Evolutionary conservation across 2,113 vertebrate species (phyloP).

Genomic region (Microtus pennsylvanicus): DNA sequence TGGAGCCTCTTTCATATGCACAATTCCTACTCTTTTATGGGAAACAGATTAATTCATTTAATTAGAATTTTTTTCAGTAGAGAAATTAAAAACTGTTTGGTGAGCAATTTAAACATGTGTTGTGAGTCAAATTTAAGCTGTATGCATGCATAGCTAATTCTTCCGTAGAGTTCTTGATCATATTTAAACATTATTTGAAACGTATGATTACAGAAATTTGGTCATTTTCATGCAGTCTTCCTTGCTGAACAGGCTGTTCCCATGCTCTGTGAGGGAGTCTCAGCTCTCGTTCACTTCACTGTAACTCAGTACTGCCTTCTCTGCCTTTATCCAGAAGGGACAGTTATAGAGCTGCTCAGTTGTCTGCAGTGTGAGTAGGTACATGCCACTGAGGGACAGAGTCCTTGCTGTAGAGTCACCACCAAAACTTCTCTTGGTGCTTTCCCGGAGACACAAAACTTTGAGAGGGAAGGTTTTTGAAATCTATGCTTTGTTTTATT

Average conservation of each 20-base stretch:
- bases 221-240: neutral
- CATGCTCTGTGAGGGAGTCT: neutral
- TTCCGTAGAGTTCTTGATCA: neutral
- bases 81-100: neutral
- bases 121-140: neutral
- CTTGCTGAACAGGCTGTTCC: neutral
- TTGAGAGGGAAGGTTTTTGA: neutral
- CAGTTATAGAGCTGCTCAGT: neutral
- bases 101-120: neutral
- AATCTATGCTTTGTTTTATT: neutral
- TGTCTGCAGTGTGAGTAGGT: neutral
- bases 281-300: neutral
- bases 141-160: neutral
- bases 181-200: constrained; percentile 18
- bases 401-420: neutral
- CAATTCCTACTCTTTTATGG: neutral
- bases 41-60: neutral
- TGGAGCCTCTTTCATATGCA: neutral
- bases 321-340: neutral
- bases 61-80: neutral
- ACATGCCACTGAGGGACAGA: neutral
- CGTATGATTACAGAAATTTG: neutral
- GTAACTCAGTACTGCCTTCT: neutral
- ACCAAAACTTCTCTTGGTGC: neutral
- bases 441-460: neutral